Evolutionary conservation across 2,888 invertebrate species (phyloP).

Genomic region (Pantelozetes paolii): DNA sequence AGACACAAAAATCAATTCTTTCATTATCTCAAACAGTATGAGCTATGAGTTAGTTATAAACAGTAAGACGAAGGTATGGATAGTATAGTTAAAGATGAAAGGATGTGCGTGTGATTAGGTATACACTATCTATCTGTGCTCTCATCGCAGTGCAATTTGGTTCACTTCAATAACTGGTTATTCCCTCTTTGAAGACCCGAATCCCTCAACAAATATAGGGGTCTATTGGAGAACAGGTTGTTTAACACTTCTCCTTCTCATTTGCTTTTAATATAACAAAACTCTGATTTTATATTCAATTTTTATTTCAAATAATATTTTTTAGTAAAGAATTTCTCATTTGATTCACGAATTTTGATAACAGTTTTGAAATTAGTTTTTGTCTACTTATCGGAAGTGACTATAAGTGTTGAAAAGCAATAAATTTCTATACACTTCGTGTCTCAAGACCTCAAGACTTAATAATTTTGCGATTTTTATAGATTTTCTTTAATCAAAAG

Average conservation of each 20-base stretch:
- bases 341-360: conserved; percentile 12
- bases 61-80: neutral
- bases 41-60: neutral
- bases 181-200: neutral
- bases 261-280: neutral
- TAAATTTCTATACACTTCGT: neutral
- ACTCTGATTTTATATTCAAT: neutral
- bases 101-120: conserved; percentile 27
- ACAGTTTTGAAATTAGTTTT: neutral
- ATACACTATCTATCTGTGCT: neutral
- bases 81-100: conserved; percentile 16
- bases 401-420: conserved; percentile 29
- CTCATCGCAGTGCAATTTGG: neutral
- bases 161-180: conserved; percentile 19
- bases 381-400: no score
- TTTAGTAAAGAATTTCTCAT: neutral
- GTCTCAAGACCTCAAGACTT: neutral
- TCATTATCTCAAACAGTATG: conserved; percentile 7
- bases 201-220: neutral
- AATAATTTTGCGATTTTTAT: neutral
- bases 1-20: conserved; percentile 33
- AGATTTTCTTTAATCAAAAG: neutral
- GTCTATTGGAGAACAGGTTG: conserved; percentile 1
- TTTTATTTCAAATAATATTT: neutral
- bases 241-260: neutral